Evolutionary conservation across 1,140 invertebrate species (phyloP).

Genomic region (Scaptomyza hsui): DNA sequence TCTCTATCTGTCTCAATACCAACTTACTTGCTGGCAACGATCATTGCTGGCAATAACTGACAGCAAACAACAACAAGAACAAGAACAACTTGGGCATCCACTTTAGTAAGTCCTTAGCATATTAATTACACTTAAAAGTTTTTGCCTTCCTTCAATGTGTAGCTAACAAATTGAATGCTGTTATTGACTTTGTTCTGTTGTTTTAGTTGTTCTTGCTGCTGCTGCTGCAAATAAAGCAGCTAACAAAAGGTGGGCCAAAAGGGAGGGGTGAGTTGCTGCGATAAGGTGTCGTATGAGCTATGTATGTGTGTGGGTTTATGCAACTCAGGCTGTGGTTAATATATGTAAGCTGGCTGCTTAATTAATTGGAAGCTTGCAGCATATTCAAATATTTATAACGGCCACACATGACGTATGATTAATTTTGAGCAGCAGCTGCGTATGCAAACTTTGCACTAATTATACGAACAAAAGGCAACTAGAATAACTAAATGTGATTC

Average conservation of each 20-base stretch:
- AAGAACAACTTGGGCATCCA: neutral
- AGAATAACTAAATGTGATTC: no score
- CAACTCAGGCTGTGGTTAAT: constrained; percentile 7
- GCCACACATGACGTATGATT: constrained; percentile 30
- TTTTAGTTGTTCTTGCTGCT: constrained; percentile 38
- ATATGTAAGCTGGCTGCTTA: constrained; percentile 28
- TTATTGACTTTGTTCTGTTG: constrained; percentile 18
- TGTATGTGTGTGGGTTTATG: neutral
- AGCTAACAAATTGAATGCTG: constrained; percentile 49
- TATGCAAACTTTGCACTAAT: neutral
- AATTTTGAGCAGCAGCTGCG: constrained; percentile 13
- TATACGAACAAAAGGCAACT: neutral
- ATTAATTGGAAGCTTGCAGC: constrained; percentile 29
- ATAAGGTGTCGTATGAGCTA: constrained; percentile 22
- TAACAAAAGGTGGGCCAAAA: neutral
- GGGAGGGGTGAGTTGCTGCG: neutral
- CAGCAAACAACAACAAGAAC: constrained; percentile 18
- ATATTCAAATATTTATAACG: constrained; percentile 22
- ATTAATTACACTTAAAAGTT: constrained; percentile 64
- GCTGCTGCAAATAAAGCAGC: constrained; percentile 18
- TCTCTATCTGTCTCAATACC: no score
- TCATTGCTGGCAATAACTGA: neutral
- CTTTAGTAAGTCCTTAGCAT: constrained; percentile 24
- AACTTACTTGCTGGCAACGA: neutral
- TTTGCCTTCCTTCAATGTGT: constrained; percentile 21